Percentiles rank a stretch among this genome's conserved stretches.
Conservation (phyloP, 2,113 vertebrate species). For the Willisornis vidua region DNA sequence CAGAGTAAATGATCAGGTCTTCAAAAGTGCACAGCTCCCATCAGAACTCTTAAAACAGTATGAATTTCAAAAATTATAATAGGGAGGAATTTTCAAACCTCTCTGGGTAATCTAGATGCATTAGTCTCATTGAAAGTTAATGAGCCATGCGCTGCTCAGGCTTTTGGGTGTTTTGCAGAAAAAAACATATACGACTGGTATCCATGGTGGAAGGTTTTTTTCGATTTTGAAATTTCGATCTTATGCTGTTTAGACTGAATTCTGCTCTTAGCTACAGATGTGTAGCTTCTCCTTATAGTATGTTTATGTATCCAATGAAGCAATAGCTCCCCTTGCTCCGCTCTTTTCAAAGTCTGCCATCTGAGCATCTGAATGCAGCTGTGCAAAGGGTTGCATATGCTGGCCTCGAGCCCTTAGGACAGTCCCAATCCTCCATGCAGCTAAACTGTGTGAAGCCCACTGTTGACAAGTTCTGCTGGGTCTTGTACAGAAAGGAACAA, state of each 20-base stretch:
- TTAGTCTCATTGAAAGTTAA: conserved; percentile 50
- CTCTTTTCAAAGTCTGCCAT: conserved; percentile 59
- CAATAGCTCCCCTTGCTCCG: conserved; percentile 16
- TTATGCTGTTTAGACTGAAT: background rate
- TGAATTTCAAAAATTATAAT: conserved; percentile 17
- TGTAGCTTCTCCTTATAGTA: background rate
- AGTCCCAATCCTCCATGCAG: background rate
- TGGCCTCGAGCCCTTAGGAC: conserved; percentile 24
- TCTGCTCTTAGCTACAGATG: conserved; percentile 2
- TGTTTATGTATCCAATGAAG: conserved; percentile 28
- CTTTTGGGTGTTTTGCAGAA: conserved; percentile 12
- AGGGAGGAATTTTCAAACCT: conserved; percentile 15
- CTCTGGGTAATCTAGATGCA: background rate
- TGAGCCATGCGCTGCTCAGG: conserved; percentile 2
- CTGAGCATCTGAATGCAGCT: conserved; percentile 51
- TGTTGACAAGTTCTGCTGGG: background rate
- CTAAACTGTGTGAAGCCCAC: background rate
- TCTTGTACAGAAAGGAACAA: background rate
- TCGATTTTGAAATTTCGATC: background rate
- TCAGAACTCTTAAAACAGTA: conserved; percentile 8
- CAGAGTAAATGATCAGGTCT: background rate
- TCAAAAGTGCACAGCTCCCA: background rate
- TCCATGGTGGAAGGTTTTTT: background rate
- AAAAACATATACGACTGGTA: background rate
- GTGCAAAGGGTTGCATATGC: conserved; percentile 29